These are phyloP conservation scores for Ophthalmolycus amberensis DNA, from an alignment of 2,113 vertebrate species.

Conservation along the genomic window DNA sequence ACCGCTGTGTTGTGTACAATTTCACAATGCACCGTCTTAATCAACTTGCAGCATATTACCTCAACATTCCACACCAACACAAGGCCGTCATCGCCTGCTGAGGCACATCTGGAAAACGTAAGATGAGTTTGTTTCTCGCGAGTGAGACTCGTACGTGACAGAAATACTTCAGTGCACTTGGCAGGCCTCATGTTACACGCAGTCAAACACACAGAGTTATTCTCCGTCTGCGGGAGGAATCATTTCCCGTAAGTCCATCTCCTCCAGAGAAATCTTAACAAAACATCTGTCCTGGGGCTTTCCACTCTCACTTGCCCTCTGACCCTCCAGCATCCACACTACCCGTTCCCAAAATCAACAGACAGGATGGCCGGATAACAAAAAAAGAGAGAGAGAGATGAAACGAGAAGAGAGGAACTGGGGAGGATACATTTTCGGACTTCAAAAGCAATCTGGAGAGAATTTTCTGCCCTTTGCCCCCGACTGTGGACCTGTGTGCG, in stretches of 20 bases:
- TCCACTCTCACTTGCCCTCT: conserved; percentile 82
- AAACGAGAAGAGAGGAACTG: conserved; percentile 73
- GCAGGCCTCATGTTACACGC: conserved; percentile 14
- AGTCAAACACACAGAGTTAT: conserved; percentile 19
- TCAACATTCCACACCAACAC: conserved; percentile 93
- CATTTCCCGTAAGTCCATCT: conserved; percentile 49
- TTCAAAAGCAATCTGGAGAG: conserved; percentile 93
- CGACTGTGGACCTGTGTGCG: conserved; percentile 83
- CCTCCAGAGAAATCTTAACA: conserved; percentile 31
- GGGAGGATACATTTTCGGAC: conserved; percentile 88
- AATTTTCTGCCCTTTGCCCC: conserved; percentile 94
- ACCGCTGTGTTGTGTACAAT: background rate
- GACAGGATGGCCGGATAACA: conserved; percentile 77
- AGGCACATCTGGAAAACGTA: conserved; percentile 88
- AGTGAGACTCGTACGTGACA: conserved; percentile 1
- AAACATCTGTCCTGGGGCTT: conserved; percentile 80
- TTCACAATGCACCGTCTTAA: conserved; percentile 9
- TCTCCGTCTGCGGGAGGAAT: conserved; percentile 48
- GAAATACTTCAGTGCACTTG: background rate
- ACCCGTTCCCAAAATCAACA: conserved; percentile 76
- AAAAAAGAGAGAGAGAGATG: conserved; percentile 71
- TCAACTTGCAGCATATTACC: conserved; percentile 76
- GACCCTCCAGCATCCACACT: conserved; percentile 78
- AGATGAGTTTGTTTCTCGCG: background rate
- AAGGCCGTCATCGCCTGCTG: conserved; percentile 94